Evolutionary conservation across 1,140 invertebrate genomes (phyloP), one percentile per base, ranked within the genome.

Genomic region (Glossosoma conforme): DNA sequence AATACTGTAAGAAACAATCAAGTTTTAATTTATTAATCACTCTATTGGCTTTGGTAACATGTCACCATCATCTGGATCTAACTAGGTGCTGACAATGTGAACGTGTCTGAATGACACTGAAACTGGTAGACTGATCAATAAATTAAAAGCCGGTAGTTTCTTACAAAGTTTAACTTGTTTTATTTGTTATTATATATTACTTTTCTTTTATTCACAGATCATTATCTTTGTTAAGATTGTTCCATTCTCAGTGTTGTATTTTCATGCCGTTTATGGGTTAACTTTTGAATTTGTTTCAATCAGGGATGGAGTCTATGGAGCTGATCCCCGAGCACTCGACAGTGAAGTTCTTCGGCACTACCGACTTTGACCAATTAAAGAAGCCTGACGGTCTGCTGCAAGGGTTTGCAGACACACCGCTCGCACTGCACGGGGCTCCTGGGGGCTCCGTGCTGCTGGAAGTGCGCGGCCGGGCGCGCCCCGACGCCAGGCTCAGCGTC

Each of bases 281-380:
- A n/a, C n/a, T 6, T 28, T 8, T 28, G 6, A 28, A 28, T 14
- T 36, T 20, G 18, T 8, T 40, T 13, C 22, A 11, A 24, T 18
- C 57, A 74, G 82, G 88, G 30, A 87, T 96, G 79, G 83, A 91
- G 63, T 86, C 85, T 47, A 79, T 95, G 59, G 91, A 96, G 68
- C 76, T 93, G 46, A 79, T 92, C 22, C 83, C 87, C 0, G 81
- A 86, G 38, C 78, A 84, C 46, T 79, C 81, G 56, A 68, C 87
- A 0, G 73, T 91, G 0, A 92, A 93, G 65, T 89, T 95, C 63
- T 86, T 84, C 51, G 89, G 89, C 1, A 73, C 79, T 24, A 82
- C 85, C 0, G 87, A 92, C 63, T 72, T 94, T 48, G 88, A 88
- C 54, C 73, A 80, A 28, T 63, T 83, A 10, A 79, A 79, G 58